Evolutionary conservation across 2,113 vertebrate genomes (phyloP).

Genomic region (Sinocyclocheilus anshuiensis): DNA sequence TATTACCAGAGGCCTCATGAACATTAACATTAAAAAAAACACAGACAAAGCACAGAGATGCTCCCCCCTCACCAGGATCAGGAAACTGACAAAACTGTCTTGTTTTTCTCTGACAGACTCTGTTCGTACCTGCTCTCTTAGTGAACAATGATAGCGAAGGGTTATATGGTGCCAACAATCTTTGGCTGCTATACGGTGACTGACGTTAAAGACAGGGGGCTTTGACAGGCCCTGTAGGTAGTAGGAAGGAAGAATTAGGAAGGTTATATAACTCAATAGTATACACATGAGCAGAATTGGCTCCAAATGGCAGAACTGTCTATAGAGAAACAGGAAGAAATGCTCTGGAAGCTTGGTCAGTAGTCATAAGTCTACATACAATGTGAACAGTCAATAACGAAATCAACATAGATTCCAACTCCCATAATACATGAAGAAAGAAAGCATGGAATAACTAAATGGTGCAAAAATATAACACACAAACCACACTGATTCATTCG

Average conservation of each 20-base stretch:
- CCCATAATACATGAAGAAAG: not conserved
- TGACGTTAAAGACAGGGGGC: slow-evolving; percentile 59
- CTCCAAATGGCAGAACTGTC: not conserved
- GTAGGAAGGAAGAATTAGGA: slow-evolving; percentile 49
- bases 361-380: not conserved
- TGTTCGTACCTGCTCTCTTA: slow-evolving; percentile 55
- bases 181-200: slow-evolving; percentile 63
- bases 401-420: not conserved
- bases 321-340: not conserved
- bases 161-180: slow-evolving; percentile 58
- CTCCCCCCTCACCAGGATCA: slow-evolving; percentile 55
- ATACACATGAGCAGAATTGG: not conserved
- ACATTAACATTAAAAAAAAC: not conserved
- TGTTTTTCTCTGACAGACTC: slow-evolving; percentile 64
- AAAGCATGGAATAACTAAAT: not conserved
- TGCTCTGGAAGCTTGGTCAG: not conserved
- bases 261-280: slow-evolving; percentile 25
- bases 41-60: not conserved
- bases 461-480: not conserved
- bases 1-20: not conserved
- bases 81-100: slow-evolving; percentile 68
- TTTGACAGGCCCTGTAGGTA: slow-evolving; percentile 64
- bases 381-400: not conserved
- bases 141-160: slow-evolving; percentile 60
- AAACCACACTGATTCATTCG: not conserved